A percentile compares a stretch with the other conserved stretches of the same genome.
Conservation (phyloP, 2,113 vertebrate genomes). For the Hemiprocne comata region DNA sequence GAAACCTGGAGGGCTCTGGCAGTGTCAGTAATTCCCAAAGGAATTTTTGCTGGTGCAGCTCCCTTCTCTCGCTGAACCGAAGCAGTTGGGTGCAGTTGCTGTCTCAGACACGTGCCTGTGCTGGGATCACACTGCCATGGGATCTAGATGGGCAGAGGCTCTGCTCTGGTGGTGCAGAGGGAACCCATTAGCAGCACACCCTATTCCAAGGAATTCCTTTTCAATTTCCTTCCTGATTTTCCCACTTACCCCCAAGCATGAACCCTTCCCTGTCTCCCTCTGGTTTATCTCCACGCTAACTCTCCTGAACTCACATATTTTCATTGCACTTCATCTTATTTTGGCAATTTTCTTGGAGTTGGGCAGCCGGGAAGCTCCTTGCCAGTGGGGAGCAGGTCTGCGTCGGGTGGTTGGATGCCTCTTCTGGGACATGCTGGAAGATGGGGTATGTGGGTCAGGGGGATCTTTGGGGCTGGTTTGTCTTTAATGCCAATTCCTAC, state of each 20-base stretch:
- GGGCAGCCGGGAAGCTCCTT: too few relatives aligned
- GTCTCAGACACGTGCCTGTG: neutral
- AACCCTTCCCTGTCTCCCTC: neutral
- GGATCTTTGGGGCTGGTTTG: neutral
- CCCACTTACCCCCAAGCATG: neutral
- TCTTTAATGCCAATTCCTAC: neutral
- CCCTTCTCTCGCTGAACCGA: neutral
- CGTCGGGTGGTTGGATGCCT: rapidly evolving
- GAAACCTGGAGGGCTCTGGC: neutral
- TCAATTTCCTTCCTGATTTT: neutral
- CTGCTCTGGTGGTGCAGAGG: neutral
- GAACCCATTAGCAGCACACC: neutral
- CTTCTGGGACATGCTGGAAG: neutral
- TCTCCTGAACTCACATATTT: neutral
- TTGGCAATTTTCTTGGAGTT: neutral
- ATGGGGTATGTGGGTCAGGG: rapidly evolving
- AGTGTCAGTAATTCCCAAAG: neutral
- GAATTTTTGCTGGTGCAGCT: neutral
- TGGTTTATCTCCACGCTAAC: neutral
- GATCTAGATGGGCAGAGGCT: constrained; percentile 24
- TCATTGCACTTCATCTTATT: neutral
- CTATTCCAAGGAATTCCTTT: constrained; percentile 14
- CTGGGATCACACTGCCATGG: neutral
- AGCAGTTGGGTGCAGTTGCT: neutral
- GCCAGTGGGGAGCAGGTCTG: neutral